Evolutionary conservation across 1,140 invertebrate species (phyloP), one percentile per base, ranked within the genome.

Genomic region (Tetragonula clypearis): DNA sequence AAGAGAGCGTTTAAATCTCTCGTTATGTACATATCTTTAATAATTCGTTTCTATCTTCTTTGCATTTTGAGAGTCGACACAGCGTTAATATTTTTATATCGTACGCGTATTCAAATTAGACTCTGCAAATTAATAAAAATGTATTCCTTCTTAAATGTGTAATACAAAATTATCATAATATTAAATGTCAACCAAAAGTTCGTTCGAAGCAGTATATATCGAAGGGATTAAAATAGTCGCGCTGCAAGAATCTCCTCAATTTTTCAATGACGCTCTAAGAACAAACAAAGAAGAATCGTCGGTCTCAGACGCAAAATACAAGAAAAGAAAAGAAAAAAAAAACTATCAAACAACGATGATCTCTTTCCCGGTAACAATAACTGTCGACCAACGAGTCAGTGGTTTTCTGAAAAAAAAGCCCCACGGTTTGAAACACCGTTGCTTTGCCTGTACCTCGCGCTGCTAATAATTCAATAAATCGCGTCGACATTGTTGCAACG

Each of bases 391-490:
- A 56, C 49, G 14, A 56, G 49, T 35, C 15, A 21, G 9, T 15
- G 12, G 19, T 21, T 35, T 35, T 35, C n/a, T 30, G 1, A 19
- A 4, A 49, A 66, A 30, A 15, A 41, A 58, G 4, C 65, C 21
- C 0, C 12, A 8, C 11, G n/a, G 21, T 41, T 68, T 55, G n/a
- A 53, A 30, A 8, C 15, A 6, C 26, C 26, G 26, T 11, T 53
- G 26, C 41, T 11, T 53, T 65, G 55, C 62, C 49, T 17, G 35
- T 55, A 21, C 26, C 11, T 4, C 53, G 26, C 26, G 21, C 8
- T 15, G 21, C 53, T 73, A 79, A 73, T 79, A 84, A 84, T 79
- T 84, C 53, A 79, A 79, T 79, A 84, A 84, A 84, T 79, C 66
- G 68, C 56, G 66, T 71, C 68, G 76, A 69, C 76, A 79, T 79